These are phyloP conservation scores for Plumapathes pennacea DNA, from an alignment of 92 coral and sea anemone species.

Conservation along the genomic window DNA sequence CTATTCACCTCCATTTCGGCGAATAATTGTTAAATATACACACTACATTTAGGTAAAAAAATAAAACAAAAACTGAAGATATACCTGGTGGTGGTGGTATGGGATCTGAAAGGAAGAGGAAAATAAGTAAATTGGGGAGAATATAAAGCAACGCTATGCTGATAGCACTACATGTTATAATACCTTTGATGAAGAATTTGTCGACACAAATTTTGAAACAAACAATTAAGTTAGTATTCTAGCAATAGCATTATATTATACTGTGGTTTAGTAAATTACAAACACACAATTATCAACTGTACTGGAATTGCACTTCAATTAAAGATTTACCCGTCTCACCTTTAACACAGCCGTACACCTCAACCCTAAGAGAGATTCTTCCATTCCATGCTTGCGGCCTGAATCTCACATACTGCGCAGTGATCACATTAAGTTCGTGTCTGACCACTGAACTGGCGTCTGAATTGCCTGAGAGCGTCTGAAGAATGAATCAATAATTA, in stretches of 20 bases:
- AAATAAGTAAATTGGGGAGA: background rate
- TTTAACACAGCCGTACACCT: slow-evolving; percentile 65
- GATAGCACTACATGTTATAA: no score
- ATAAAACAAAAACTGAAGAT: no score
- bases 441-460: slow-evolving; percentile 64
- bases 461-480: slow-evolving; percentile 72
- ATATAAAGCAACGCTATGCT: no score
- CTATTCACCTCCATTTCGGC: no score
- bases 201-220: no score
- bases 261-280: background rate
- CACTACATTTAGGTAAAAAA: no score
- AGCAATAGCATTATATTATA: no score
- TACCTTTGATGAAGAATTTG: no score
- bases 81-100: slow-evolving; percentile 34
- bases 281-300: background rate
- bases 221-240: no score
- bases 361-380: slow-evolving; percentile 67
- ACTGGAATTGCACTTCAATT: background rate
- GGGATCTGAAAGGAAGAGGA: slow-evolving; percentile 10
- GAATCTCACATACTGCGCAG: slow-evolving; percentile 58
- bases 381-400: slow-evolving; percentile 74
- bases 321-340: slow-evolving; percentile 12
- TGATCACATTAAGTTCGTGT: slow-evolving; percentile 47
- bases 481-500: background rate
- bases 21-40: no score